Base-by-base conservation (phyloP, 2,888 invertebrate genomes). In the Bruchidius siliquastri region DNA sequence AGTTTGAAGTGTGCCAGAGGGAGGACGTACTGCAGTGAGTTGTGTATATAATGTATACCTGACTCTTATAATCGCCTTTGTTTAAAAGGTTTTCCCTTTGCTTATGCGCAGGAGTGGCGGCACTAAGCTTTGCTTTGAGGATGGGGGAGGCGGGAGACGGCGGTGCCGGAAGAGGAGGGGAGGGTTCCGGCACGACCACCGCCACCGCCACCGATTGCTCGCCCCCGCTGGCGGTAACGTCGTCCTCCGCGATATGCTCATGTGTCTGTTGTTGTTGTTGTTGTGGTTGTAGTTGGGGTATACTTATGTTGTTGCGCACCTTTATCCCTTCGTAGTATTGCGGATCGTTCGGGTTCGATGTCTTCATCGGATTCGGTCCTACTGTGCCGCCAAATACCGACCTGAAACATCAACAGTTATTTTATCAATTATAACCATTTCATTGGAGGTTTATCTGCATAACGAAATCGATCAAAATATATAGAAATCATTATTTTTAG, bases 331-430 rank as follows among this genome's bases (percentile, higher is more conserved):
- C 91, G 83, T 93, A 92, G 86, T 89, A 91, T 79, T 90, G 90
- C 1, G 91, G 91, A 68, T 86, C 86, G 75, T 73, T 82, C 49
- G 85, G 77, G 0, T 88, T 88, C n/a, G 91, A 87, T 22, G 89
- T 87, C 71, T 91, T 92, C 77, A 92, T 87, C 0, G 91, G 90
- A 84, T 93, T 94, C 0, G 96, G 96, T 0, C 96, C 96, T 21
- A 95, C 93, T 8, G 91, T 91, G 13, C 92, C 92, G 20, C 95
- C 96, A 84, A 95, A 96, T 72, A 95, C 93, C 72, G 93, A 92
- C 81, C 96, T 94, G 82, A 70, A 67, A 74, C 49, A 49, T 49
- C 49, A 49, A 13, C 8, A 49, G 49, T 70, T 71, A 26, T 26
- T 26, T 26, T n/a, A n/a, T n/a, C n/a, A n/a, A n/a, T n/a, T n/a